A percentile compares a stretch with the other conserved stretches of the same genome.
Evolutionary conservation across 1,140 invertebrate genomes (phyloP).

Genomic region (Neodiprion pinetum): DNA sequence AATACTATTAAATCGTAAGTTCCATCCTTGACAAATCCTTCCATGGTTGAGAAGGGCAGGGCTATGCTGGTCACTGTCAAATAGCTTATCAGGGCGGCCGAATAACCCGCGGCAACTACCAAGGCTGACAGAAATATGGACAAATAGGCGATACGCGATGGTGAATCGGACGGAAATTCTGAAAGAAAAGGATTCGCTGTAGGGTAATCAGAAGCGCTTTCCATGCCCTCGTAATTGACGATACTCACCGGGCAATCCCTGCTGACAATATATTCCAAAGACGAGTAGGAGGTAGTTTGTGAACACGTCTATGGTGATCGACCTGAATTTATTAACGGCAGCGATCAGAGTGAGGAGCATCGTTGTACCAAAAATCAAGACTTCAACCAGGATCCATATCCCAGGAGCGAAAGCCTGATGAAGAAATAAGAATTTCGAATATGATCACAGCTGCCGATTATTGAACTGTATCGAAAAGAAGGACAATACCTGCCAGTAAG

Average conservation of each 20-base stretch:
- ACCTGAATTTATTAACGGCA: neutral
- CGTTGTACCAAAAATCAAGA: constrained; percentile 28
- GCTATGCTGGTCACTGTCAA: constrained; percentile 27
- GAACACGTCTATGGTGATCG: constrained; percentile 26
- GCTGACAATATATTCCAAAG: constrained; percentile 47
- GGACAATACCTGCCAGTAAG: constrained; percentile 37
- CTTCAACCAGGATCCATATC: constrained; percentile 30
- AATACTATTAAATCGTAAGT: constrained; percentile 39
- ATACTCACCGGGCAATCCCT: constrained; percentile 38
- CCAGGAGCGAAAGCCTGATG: constrained; percentile 30
- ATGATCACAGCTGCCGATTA: neutral
- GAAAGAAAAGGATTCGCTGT: neutral
- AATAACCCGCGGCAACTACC: constrained; percentile 38
- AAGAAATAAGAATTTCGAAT: constrained; percentile 1
- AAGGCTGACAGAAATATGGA: constrained; percentile 39
- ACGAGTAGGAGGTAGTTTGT: constrained; percentile 33
- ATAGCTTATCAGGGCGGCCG: constrained; percentile 42
- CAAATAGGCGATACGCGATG: constrained; percentile 39
- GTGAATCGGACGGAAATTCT: constrained; percentile 35
- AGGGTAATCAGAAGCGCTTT: neutral
- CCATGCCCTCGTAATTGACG: neutral
- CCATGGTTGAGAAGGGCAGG: constrained; percentile 37
- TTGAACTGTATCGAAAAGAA: neutral
- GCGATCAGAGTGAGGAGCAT: constrained; percentile 37
- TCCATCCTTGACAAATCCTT: constrained; percentile 35